Evolutionary conservation across 2,113 vertebrate species (phyloP).

Genomic region (Dicentrarchus labrax): DNA sequence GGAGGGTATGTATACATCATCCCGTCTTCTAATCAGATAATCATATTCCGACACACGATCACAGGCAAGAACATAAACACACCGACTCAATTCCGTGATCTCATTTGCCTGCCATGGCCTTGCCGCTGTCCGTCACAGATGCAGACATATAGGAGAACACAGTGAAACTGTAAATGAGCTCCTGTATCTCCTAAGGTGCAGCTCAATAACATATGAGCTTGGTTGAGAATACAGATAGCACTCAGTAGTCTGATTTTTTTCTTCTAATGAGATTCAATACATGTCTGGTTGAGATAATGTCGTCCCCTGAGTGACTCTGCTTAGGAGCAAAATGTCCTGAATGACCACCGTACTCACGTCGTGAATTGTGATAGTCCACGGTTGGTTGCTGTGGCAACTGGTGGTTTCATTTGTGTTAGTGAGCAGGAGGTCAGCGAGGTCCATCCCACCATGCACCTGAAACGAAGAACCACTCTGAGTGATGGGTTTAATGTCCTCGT

Average conservation of each 20-base stretch:
- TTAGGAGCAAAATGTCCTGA: slow-evolving; percentile 6
- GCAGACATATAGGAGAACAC: too few species aligned
- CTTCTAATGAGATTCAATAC: not conserved
- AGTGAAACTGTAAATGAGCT: not conserved
- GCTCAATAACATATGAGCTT: not conserved
- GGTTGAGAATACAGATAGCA: slow-evolving; percentile 6
- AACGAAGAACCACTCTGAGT: slow-evolving; percentile 24
- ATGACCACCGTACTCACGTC: slow-evolving; percentile 76
- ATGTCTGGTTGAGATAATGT: not conserved
- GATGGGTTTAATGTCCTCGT: not conserved
- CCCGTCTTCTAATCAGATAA: slow-evolving; percentile 27
- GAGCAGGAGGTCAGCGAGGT: slow-evolving; percentile 90
- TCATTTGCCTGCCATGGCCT: not conserved
- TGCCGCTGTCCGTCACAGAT: not conserved
- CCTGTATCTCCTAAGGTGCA: not conserved
- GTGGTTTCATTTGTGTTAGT: slow-evolving; percentile 85
- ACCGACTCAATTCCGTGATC: not conserved
- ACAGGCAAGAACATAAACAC: not conserved
- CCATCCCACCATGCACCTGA: slow-evolving; percentile 75
- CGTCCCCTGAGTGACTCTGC: not conserved
- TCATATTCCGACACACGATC: slow-evolving; percentile 9
- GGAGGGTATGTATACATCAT: not conserved
- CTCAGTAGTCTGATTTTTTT: not conserved
- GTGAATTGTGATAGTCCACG: slow-evolving; percentile 75
- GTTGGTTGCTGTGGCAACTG: slow-evolving; percentile 46